These are phyloP conservation scores for Nowickia ferox DNA, from an alignment of 2,888 invertebrate genomes.

Conservation along the genomic window DNA sequence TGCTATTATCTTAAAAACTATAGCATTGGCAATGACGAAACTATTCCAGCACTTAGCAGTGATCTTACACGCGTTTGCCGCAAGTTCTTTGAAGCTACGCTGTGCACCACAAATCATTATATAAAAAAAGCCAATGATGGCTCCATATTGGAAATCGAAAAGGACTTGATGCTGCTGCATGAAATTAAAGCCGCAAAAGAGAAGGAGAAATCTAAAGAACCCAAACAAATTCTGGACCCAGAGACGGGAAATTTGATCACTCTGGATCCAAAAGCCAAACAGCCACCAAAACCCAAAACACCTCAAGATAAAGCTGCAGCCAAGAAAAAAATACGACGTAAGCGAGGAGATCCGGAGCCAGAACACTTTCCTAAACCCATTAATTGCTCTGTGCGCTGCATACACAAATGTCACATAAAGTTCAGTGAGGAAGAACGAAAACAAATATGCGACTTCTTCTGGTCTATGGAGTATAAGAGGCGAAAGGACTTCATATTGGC, in stretches of 20 bases:
- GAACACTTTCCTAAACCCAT: constrained; percentile 71
- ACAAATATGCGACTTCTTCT: constrained; percentile 72
- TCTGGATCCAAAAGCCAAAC: constrained; percentile 41
- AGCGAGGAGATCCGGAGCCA: constrained; percentile 62
- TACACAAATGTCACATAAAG: constrained; percentile 71
- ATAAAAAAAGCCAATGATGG: constrained; percentile 71
- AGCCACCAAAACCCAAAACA: constrained; percentile 33
- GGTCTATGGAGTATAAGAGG: constrained; percentile 73
- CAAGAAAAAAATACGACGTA: constrained; percentile 45
- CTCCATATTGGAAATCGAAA: constrained; percentile 56
- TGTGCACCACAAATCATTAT: constrained; percentile 62
- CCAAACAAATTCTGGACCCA: constrained; percentile 61
- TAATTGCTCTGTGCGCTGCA: constrained; percentile 66
- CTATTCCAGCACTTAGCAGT: constrained; percentile 9
- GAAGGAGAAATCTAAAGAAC: constrained; percentile 27
- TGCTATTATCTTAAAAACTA: constrained; percentile 66
- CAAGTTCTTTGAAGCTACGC: constrained; percentile 69
- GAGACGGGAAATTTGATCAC: constrained; percentile 53
- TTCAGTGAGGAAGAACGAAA: constrained; percentile 73
- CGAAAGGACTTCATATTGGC: constrained; percentile 73
- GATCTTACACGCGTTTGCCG: constrained; percentile 59
- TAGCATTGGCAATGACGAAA: constrained; percentile 27
- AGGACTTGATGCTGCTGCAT: constrained; percentile 44
- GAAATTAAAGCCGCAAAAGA: constrained; percentile 39
- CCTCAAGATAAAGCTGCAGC: constrained; percentile 5